These are phyloP conservation scores for Eueides isabella DNA, from an alignment of 1,140 invertebrate genomes.

Conservation along the genomic window DNA sequence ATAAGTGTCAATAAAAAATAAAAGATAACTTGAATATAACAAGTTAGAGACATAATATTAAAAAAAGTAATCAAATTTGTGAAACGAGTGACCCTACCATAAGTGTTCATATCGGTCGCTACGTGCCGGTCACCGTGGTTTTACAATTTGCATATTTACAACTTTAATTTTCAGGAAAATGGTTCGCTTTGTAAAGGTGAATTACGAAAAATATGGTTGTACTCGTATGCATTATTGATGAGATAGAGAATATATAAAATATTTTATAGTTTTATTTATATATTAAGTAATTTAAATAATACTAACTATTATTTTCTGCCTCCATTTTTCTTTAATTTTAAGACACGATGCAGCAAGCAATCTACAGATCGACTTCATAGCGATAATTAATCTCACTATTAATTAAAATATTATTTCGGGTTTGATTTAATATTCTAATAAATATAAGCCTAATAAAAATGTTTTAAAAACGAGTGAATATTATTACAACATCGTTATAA, in stretches of 20 bases:
- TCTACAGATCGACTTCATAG: too few relatives aligned
- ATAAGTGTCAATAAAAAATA: too few relatives aligned
- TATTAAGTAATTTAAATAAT: too few relatives aligned
- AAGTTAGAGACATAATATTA: not conserved
- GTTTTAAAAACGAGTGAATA: too few relatives aligned
- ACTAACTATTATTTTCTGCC: too few relatives aligned
- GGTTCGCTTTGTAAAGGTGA: not conserved
- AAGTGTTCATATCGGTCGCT: not conserved
- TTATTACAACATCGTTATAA: too few relatives aligned
- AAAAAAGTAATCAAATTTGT: not conserved
- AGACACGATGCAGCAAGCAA: not conserved
- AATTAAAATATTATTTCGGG: too few relatives aligned
- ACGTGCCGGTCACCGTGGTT: not conserved
- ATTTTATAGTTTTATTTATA: too few relatives aligned
- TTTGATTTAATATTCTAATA: too few relatives aligned
- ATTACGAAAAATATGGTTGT: not conserved
- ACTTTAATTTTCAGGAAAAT: conserved; percentile 6
- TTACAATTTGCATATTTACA: conserved; percentile 8
- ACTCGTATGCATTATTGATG: not conserved
- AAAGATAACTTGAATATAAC: too few relatives aligned
- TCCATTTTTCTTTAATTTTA: not conserved
- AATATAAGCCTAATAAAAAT: too few relatives aligned
- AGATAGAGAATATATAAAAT: not conserved
- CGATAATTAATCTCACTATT: too few relatives aligned
- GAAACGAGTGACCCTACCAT: not conserved